These are phyloP conservation scores for Tyria jacobaeae DNA, from an alignment of 2,888 invertebrate species.

Conservation along the genomic window DNA sequence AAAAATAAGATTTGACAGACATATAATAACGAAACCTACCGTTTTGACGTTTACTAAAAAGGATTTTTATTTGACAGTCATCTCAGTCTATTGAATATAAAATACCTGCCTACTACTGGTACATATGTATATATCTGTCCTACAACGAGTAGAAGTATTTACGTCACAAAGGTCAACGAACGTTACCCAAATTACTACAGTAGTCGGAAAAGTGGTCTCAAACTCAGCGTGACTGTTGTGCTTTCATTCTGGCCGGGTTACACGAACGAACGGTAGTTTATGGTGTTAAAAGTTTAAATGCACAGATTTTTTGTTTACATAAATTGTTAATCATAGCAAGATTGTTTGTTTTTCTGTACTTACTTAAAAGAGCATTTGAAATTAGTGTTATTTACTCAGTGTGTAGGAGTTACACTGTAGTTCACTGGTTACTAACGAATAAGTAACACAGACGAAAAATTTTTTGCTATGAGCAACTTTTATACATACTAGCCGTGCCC, in stretches of 20 bases:
- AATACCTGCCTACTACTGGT: constrained; percentile 39
- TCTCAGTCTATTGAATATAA: neutral
- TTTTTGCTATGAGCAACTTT: too few relatives aligned
- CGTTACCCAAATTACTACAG: constrained; percentile 54
- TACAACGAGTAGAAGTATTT: constrained; percentile 39
- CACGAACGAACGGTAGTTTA: constrained; percentile 53
- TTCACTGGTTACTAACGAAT: too few relatives aligned
- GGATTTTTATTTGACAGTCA: too few relatives aligned
- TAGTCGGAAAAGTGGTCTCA: constrained; percentile 25
- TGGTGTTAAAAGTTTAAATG: constrained; percentile 44
- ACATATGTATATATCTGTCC: constrained; percentile 36
- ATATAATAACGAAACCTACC: too few relatives aligned
- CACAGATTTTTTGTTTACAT: constrained; percentile 50
- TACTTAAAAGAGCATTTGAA: constrained; percentile 26
- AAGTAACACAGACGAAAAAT: too few relatives aligned
- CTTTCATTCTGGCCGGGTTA: constrained; percentile 52
- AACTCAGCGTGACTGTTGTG: neutral
- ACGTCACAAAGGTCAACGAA: constrained; percentile 67
- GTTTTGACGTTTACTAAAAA: too few relatives aligned
- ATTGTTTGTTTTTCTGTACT: constrained; percentile 34
- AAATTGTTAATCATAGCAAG: constrained; percentile 36
- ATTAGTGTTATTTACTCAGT: constrained; percentile 15
- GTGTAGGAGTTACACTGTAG: neutral
- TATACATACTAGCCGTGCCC: too few relatives aligned
- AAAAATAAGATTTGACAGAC: too few relatives aligned